Base-by-base conservation (phyloP, 2,113 vertebrate genomes). In the Microcebus murinus region DNA sequence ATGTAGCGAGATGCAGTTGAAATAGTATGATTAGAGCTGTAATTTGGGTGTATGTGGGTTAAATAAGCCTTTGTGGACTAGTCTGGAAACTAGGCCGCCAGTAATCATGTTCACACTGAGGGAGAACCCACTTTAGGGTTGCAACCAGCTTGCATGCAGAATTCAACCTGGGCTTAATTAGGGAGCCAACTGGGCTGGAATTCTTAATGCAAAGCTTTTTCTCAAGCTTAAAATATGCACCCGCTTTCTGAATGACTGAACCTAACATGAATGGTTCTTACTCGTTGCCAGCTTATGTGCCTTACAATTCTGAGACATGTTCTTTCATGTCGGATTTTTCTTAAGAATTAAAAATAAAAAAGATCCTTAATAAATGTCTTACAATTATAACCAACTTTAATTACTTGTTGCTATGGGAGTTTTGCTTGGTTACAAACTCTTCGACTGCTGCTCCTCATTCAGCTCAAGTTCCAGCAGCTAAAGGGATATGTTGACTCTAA, bases 381-480 rank as follows among this genome's bases (percentile, higher is more conserved):
- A 76, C 7, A 70, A 4, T 86, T 61, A 73, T 87, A 88, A 95
- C 77, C 52, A n/a, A 45, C 61, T 91, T 96, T 79, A 89, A 87
- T 96, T 87, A 87, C 82, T 82, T 79, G 87, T 97, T 95, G 96
- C 96, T 67, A 93, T 76, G 83, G 83, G 91, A 76, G 34, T 21
- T 68, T 86, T 89, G 68, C 96, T 95, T 94, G 79, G 86, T 63
- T 96, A 81, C 73, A 91, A 65, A 96, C 76, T 93, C 89, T 87
- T 96, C 91, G 23, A 89, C 91, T 87, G 83, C 45, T 95, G 73
- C 21, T 93, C 65, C 45, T 83, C 39, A 91, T 93, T 92, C 88
- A 50, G 67, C 81, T 87, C 50, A 76, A 61, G 83, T 81, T 79
- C 67, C 89, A 57, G 39, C 42, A 57, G 57, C 91, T 79, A 36